Percentiles rank a stretch among this genome's conserved stretches.
phyloP scores from a whole-genome alignment of 2,113 vertebrate species.

The Ifrita kowaldi region DNA sequence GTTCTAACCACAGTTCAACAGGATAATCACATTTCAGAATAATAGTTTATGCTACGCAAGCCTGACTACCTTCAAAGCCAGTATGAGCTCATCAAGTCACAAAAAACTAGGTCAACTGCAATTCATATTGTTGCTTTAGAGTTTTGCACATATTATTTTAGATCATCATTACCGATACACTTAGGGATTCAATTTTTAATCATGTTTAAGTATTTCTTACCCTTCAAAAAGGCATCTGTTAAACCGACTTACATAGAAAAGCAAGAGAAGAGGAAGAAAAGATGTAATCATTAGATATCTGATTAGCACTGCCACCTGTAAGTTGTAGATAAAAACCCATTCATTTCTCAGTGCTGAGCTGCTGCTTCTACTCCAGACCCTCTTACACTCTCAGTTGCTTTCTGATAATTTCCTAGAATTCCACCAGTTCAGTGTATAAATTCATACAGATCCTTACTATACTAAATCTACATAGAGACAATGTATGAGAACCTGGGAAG shows the following conservation, averaged over 20 bases:
- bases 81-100: not conserved
- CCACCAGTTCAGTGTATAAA: not conserved
- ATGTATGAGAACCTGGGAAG: not conserved
- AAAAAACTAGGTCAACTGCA: not conserved
- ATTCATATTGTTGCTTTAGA: not conserved
- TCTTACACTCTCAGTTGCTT: not conserved
- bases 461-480: not conserved
- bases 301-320: not conserved
- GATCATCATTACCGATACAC: not conserved
- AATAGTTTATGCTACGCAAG: not conserved
- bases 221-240: not conserved
- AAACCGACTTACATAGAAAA: not conserved
- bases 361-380: not conserved
- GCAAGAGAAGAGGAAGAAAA: not conserved
- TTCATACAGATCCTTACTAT: not conserved
- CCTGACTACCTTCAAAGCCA: not conserved
- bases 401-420: not conserved
- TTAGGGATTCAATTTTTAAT: not conserved
- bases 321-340: not conserved
- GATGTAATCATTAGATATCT: not conserved
- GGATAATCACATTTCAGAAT: conserved; percentile 9
- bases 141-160: not conserved
- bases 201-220: not conserved
- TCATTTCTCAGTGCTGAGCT: not conserved
- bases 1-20: not conserved